Evolutionary conservation across 2,888 invertebrate genomes (phyloP), one percentile per base, ranked within the genome.

Genomic region (Bursaphelenchus okinawaensis): DNA sequence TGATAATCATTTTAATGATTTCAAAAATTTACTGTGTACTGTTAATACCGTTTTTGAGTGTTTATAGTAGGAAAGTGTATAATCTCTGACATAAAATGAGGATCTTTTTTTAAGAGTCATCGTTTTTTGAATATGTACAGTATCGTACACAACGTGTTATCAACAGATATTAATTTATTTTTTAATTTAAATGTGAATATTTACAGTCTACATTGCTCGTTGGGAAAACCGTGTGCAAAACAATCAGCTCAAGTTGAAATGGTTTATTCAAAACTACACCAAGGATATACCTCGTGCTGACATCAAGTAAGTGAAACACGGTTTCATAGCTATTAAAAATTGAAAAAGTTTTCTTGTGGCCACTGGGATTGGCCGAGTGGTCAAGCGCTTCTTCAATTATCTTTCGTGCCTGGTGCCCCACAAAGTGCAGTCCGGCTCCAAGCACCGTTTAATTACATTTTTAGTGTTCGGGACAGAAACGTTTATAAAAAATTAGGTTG

Each of bases 261-360:
- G 81, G 81, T 79, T 63, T 68, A 75, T 82, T 40, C 67, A 75
- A 29, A 74, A 76, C 54, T 82, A 78, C 68, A 80, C 82, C 12
- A 70, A 68, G 31, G 82, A 83, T 67, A 75, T 82, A 31, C 68
- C 73, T n/a, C 58, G 69, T n/a, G 62, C 68, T 2, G 72, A 69
- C 8, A 74, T 79, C 57, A 72, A 74, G 76, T 79, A 52, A 61
- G 72, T 63, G n/a, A 54, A 19, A n/a, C 1, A 4, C n/a, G n/a
- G n/a, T n/a, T n/a, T n/a, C n/a, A n/a, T n/a, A n/a, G n/a, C n/a
- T n/a, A n/a, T n/a, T n/a, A n/a, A n/a, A n/a, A n/a, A 12, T 40
- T 4, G 29, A 40, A 40, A 40, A 40, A 40, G 3, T 1, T 40
- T 40, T 40, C n/a, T 40, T 40, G 40, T 12, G 40, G 40, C 16